Conservation (phyloP, 2,888 invertebrate species). For the Lysandra coridon region DNA sequence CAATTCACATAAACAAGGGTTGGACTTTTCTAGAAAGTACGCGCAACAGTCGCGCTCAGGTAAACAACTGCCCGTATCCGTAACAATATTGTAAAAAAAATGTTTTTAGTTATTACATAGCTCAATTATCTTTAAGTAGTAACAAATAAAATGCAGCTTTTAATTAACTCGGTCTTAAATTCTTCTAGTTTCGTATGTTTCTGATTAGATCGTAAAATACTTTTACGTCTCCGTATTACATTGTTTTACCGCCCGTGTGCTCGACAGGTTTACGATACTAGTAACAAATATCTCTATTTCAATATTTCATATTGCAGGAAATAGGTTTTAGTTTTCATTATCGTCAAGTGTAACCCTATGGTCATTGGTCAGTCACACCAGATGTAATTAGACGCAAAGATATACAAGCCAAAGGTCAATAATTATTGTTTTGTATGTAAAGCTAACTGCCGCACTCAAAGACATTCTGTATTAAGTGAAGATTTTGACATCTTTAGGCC, state of each 20-base stretch:
- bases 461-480: no score
- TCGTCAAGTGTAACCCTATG: neutral
- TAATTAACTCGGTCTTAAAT: neutral
- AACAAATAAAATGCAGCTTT: neutral
- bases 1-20: no score
- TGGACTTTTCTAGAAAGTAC: no score
- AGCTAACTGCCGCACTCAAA: no score
- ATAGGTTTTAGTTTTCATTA: neutral
- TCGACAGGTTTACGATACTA: slow-evolving; percentile 59
- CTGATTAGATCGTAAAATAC: slow-evolving; percentile 47
- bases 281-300: slow-evolving; percentile 47
- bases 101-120: neutral
- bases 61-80: no score
- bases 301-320: slow-evolving; percentile 33
- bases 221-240: slow-evolving; percentile 50
- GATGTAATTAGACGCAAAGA: no score
- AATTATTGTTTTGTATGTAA: no score
- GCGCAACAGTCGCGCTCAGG: no score
- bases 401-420: no score
- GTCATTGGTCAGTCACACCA: no score
- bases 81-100: no score
- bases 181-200: slow-evolving; percentile 37
- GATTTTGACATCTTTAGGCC: no score
- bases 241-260: slow-evolving; percentile 55
- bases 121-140: neutral